A percentile compares a stretch with the other conserved stretches of the same genome.
These are phyloP conservation scores for Notocelia uddmanniana DNA, from an alignment of 2,888 invertebrate species.

Conservation along the genomic window DNA sequence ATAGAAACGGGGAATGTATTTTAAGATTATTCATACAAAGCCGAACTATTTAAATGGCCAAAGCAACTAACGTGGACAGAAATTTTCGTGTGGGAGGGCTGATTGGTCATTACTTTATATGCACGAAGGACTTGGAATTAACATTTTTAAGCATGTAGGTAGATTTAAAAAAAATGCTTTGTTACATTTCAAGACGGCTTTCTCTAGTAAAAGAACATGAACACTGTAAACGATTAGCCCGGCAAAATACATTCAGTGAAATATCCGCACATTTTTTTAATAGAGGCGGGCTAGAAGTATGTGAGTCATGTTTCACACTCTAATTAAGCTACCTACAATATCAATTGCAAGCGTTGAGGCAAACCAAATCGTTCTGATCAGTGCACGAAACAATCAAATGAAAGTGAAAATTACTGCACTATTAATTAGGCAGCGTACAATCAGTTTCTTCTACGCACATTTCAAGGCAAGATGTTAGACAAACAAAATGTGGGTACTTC, in stretches of 20 bases:
- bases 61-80: conserved; percentile 12
- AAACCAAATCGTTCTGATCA: conserved; percentile 74
- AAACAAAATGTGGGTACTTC: conserved; percentile 69
- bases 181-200: conserved; percentile 12
- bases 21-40: conserved; percentile 29
- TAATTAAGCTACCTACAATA: conserved; percentile 80
- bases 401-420: conserved; percentile 61
- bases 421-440: conserved; percentile 39
- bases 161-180: conserved; percentile 13
- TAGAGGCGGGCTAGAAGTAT: conserved; percentile 73
- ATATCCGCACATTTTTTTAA: conserved; percentile 57
- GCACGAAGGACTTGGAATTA: conserved; percentile 4
- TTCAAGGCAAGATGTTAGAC: conserved; percentile 27
- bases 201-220: conserved; percentile 27
- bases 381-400: conserved; percentile 74
- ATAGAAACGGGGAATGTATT: conserved; percentile 38
- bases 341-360: conserved; percentile 75
- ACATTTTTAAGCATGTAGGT: conserved; percentile 24
- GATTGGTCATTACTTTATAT: neutral
- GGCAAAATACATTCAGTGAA: conserved; percentile 41
- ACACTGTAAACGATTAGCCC: conserved; percentile 8
- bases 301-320: conserved; percentile 84
- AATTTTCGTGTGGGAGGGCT: conserved; percentile 30
- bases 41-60: conserved; percentile 14
- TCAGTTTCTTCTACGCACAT: conserved; percentile 37